Evolutionary conservation across 2,113 vertebrate species (phyloP).

Genomic region (Chlorodrepanis virens): DNA sequence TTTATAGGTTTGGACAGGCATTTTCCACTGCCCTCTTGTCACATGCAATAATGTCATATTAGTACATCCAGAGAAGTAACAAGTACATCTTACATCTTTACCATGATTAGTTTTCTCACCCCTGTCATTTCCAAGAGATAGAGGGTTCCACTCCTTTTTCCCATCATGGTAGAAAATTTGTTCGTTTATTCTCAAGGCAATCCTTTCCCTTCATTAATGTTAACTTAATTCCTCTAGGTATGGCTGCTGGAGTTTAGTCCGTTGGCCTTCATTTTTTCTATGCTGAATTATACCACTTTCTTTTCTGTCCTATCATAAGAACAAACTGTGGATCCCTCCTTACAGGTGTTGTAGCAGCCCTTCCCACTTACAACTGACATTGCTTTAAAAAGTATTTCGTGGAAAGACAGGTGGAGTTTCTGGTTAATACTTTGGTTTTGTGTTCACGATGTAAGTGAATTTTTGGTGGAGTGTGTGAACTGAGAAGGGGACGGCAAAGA

Average conservation of each 20-base stretch:
- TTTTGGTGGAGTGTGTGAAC: not conserved
- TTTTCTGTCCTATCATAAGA: not conserved
- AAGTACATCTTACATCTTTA: not conserved
- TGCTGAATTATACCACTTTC: not conserved
- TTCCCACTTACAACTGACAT: not conserved
- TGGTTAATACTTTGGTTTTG: not conserved
- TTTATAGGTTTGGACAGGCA: not conserved
- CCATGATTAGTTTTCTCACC: not conserved
- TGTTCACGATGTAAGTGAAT: not conserved
- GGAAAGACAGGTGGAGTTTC: not conserved
- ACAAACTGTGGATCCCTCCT: not conserved
- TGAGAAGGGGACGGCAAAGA: not conserved
- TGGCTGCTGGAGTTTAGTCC: not conserved
- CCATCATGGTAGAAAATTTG: not conserved
- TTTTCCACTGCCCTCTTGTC: not conserved
- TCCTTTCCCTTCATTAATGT: not conserved
- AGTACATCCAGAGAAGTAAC: not conserved
- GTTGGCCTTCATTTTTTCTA: not conserved
- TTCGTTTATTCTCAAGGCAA: not conserved
- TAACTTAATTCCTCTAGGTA: too few relatives aligned
- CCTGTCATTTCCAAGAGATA: not conserved
- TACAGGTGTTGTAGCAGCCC: not conserved
- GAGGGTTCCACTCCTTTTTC: not conserved
- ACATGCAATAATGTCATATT: not conserved
- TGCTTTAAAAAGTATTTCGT: not conserved